phyloP scores from a whole-genome alignment of 2,888 invertebrate genomes.

The Caenorhabditis sinica region DNA sequence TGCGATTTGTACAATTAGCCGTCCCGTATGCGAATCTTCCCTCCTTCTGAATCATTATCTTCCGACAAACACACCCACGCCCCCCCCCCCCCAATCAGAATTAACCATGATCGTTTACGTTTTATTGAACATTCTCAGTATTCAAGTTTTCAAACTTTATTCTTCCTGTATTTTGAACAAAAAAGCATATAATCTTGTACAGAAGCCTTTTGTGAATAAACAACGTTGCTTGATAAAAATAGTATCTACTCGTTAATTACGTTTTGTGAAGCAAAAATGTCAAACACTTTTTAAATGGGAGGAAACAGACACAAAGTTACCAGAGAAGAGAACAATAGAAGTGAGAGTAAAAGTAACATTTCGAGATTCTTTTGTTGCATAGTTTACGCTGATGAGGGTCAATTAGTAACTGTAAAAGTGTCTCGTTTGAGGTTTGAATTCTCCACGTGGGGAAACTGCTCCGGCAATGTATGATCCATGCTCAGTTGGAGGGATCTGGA shows the following conservation, averaged over 20 bases:
- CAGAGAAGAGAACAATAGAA: constrained; percentile 41
- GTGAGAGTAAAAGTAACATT: constrained; percentile 27
- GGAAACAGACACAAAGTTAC: not conserved
- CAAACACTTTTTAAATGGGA: constrained; percentile 44
- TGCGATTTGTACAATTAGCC: constrained; percentile 52
- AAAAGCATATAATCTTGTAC: constrained; percentile 47
- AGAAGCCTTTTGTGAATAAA: constrained; percentile 41
- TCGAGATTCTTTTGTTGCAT: constrained; percentile 31
- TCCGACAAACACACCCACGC: not conserved
- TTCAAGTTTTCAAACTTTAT: constrained; percentile 8
- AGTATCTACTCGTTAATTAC: constrained; percentile 49
- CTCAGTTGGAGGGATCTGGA: constrained; percentile 61
- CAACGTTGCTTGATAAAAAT: constrained; percentile 14
- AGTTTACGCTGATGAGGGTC: not conserved
- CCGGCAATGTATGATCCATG: constrained; percentile 67
- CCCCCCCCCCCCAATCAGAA: constrained; percentile 20
- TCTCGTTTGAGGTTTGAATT: constrained; percentile 72
- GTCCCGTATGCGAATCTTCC: constrained; percentile 26
- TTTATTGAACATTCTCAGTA: constrained; percentile 35
- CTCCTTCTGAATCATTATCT: not conserved
- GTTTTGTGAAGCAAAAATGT: constrained; percentile 42
- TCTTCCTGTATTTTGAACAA: constrained; percentile 3
- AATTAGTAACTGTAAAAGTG: constrained; percentile 75
- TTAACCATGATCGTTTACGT: constrained; percentile 44
- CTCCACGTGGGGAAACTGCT: constrained; percentile 62